These are phyloP conservation scores for Sebastes vulpes DNA, from an alignment of 2,797 vertebrate genomes.

Conservation along the genomic window DNA sequence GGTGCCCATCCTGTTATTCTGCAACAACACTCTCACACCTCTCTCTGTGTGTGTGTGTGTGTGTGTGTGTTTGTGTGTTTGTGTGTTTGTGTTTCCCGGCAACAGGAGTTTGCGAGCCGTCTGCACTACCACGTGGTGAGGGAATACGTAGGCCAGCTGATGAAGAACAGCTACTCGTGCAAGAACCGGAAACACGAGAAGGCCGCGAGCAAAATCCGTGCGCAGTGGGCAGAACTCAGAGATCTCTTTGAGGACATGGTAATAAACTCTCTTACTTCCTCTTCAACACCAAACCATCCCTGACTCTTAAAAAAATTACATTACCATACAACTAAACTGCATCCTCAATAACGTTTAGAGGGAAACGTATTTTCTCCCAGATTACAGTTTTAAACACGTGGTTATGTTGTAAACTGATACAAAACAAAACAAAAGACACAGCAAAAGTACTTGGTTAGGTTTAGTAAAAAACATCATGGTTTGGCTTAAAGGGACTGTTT, in stretches of 20 bases:
- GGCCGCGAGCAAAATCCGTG: conserved; percentile 84
- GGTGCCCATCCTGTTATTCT: conserved; percentile 12
- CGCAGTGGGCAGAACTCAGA: conserved; percentile 82
- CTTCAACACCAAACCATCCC: not conserved
- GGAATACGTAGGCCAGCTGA: conserved; percentile 87
- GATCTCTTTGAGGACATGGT: conserved; percentile 87
- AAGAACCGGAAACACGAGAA: conserved; percentile 76
- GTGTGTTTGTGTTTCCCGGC: conserved; percentile 23
- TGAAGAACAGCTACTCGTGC: conserved; percentile 87
- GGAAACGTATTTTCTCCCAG: too few species aligned
- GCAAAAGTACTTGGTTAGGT: too few species aligned
- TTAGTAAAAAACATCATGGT: too few species aligned
- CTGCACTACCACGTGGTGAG: conserved; percentile 86
- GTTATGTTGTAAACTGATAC: too few species aligned
- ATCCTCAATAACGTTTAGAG: too few species aligned
- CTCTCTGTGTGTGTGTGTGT: conserved; percentile 24
- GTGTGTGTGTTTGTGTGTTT: conserved; percentile 20
- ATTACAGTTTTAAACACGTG: too few species aligned
- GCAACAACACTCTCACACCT: not conserved
- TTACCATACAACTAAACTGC: too few species aligned
- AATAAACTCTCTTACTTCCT: not conserved
- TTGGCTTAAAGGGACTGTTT: too few species aligned
- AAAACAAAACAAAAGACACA: too few species aligned
- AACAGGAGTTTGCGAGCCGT: conserved; percentile 84
- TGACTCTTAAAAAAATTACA: too few species aligned